Evolutionary conservation across 2,888 invertebrate genomes (phyloP), one percentile per base, ranked within the genome.

Genomic region (Drosophila limbata): DNA sequence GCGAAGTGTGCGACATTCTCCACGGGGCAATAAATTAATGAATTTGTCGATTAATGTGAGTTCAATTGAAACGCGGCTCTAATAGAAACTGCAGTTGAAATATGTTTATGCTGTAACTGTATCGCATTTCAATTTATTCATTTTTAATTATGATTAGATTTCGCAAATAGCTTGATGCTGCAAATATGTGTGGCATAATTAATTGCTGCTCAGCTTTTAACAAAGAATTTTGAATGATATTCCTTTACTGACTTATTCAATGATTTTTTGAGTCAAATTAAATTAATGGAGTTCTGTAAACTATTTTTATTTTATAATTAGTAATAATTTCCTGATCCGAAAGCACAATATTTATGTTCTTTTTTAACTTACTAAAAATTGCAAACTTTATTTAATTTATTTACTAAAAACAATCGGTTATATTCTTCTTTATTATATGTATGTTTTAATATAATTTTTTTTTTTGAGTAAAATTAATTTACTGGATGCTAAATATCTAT

Each of bases 1-100:
- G 55, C 3, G 11, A 0, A 9, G 28, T 55, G 15, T 61, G 62
- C n/a, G 11, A 64, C 53, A 6, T n/a, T 33, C 15, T 19, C 9
- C 5, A 10, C 15, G 19, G 11, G 31, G 11, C 21, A 10, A 45
- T 35, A 25, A 56, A 45, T 56, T 44, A 56, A 25, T 35, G 35
- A n/a, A 35, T 17, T 33, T 21, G 19, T 19, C 9, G 4, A 11
- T 21, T 25, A 35, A 55, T 44, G 1, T 13, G 8, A 11, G 13
- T 17, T 31, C 13, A 31, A 15, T 17, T 4, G 6, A 0, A 50
- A 19, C 10, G 31, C 17, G 17, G 10, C 6, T 3, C 1, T 19
- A 3, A 42, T 31, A 10, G 5, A 42, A 33, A 40, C 28, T 55
- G 40, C 28, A 17, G 28, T 11, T 25, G 28, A 15, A 47, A 47